Base-by-base conservation (phyloP, 2,888 invertebrate genomes). In the Conops quadrifasciatus region DNA sequence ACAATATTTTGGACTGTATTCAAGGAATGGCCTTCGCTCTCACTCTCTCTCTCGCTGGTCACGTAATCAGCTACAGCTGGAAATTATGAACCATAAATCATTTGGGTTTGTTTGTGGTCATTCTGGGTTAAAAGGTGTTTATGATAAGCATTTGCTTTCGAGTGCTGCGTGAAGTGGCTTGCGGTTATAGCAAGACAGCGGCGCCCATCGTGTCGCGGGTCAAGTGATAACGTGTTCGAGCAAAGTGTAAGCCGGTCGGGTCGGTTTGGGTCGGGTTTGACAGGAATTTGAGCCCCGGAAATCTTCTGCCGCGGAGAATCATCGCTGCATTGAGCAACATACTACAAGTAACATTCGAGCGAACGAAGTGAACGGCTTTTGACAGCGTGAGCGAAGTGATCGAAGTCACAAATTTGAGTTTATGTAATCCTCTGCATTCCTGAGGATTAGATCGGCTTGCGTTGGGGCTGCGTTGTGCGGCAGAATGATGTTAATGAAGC, bases 241-340 rank as follows among this genome's bases (percentile, higher is more conserved):
- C n/a, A 19, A n/a, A 15, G 19, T 19, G 30, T 28, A 36, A 36
- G 24, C 28, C 28, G 66, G 53, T 66, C 56, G 66, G 24, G 43
- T 43, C n/a, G n/a, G n/a, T n/a, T n/a, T n/a, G n/a, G n/a, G 67
- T 67, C 67, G 60, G 30, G 47, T 68, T 60, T 60, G 67, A 68
- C 60, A 68, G 59, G 47, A 60, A 59, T 47, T 60, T 47, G 24
- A 49, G 21, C 60, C 36, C 56, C 53, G 4, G 36, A 9, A 36
- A 36, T 56, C 62, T 45, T 11, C 59, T 64, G n/a, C 7, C 47
- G 64, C 26, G 21, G 16, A 45, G 45, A n/a, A 47, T n/a, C n/a
- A n/a, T n/a, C n/a, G n/a, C n/a, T n/a, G n/a, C n/a, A n/a, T n/a
- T n/a, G n/a, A n/a, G n/a, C n/a, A n/a, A n/a, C n/a, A n/a, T n/a